Conservation (phyloP, 2,113 vertebrate genomes). For the Seriola quinqueradiata region DNA sequence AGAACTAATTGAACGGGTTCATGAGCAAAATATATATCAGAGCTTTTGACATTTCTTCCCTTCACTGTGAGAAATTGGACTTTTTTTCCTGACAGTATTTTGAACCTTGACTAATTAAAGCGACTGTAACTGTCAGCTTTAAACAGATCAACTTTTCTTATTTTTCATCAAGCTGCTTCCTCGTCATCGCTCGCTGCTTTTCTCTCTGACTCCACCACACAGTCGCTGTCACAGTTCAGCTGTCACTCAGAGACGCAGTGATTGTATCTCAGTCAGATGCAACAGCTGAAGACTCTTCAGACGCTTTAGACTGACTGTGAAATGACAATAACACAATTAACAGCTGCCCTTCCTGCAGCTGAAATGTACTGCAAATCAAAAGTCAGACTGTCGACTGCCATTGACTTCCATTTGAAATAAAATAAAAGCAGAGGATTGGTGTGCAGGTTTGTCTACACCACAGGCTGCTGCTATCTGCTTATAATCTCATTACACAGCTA, state of each 20-base stretch:
- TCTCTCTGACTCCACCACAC: background rate
- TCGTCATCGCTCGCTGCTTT: background rate
- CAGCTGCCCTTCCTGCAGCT: background rate
- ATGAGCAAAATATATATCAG: background rate
- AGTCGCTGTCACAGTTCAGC: slow-evolving; percentile 1
- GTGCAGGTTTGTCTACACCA: background rate
- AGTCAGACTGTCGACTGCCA: too few relatives aligned
- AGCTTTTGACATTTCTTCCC: slow-evolving; percentile 7
- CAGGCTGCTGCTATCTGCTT: background rate
- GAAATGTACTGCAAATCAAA: background rate
- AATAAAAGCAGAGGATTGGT: background rate
- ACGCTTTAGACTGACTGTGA: background rate
- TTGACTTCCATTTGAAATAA: background rate
- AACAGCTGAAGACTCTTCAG: background rate
- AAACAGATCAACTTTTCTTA: slow-evolving; percentile 18
- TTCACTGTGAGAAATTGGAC: background rate
- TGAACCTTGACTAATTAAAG: slow-evolving; percentile 50
- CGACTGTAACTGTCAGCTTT: slow-evolving; percentile 38
- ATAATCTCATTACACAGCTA: too few relatives aligned
- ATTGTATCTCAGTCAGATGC: slow-evolving; percentile 1
- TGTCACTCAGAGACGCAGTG: background rate
- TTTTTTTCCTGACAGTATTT: slow-evolving; percentile 28
- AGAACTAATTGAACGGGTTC: background rate
- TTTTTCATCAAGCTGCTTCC: slow-evolving; percentile 23
- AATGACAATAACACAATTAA: background rate